Evolutionary conservation across 2,113 vertebrate species (phyloP), one percentile per base, ranked within the genome.

Genomic region (Paradisaea rubra): DNA sequence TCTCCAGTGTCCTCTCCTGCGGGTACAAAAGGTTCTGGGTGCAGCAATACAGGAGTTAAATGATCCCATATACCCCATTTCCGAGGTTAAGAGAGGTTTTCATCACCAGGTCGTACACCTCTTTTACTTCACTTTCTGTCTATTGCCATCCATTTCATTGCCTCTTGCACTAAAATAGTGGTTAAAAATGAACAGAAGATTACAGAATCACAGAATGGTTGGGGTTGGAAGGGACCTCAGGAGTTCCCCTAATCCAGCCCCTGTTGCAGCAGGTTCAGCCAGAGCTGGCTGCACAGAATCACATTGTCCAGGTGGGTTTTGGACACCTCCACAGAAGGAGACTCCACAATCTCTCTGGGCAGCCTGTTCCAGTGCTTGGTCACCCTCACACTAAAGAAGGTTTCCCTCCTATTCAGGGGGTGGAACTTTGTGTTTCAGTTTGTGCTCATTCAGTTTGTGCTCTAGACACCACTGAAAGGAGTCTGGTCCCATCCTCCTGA

Each of bases 1-100:
- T 17, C 45, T 53, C 61, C 47, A 71, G 27, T 76, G 20, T 33
- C 52, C 57, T 45, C 14, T 37, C 35, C 41, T 23, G 35, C 4
- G 30, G 16, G 7, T 47, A n/a, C 37, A 22, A 59, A 86, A 60
- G 39, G 25, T 81, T 50, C 30, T 47, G 21, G 11, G 35, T 72
- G 63, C 44, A 74, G 56, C 35, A 84, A 47, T 3, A 4, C 8
- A 68, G 11, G 30, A 70, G 23, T 68, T 45, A 49, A 79, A 47
- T 28, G 17, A 42, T 35, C 57, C 50, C 41, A 44, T 27, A n/a
- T 15, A 44, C 7, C 15, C 15, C 1, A 0, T 19, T 24, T 31
- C 8, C 33, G 70, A n/a, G 11, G 31, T 42, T 90, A n/a, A 52
- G 59, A 88, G 35, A 56, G 9, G 17, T 31, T 92, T 69, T 52